These are phyloP conservation scores for Cecropterus lyciades DNA, from an alignment of 1,140 invertebrate genomes.

Conservation along the genomic window DNA sequence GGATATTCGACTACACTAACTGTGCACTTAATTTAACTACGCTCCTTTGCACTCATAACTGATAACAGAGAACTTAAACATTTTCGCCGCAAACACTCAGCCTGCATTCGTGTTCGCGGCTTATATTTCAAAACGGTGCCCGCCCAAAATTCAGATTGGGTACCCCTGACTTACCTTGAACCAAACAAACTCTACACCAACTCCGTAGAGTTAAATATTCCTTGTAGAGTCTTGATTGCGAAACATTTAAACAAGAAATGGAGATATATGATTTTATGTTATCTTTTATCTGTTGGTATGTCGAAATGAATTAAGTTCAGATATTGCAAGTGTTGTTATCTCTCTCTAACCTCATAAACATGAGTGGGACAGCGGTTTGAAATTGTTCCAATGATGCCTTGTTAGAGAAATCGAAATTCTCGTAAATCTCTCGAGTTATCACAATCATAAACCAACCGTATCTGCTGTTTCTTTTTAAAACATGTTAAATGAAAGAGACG, in stretches of 20 bases:
- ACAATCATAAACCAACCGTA: slow-evolving; percentile 26
- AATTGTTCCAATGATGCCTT: slow-evolving; percentile 19
- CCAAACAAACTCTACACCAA: no score
- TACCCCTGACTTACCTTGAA: not conserved
- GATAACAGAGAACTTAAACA: not conserved
- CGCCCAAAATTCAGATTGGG: slow-evolving; percentile 71
- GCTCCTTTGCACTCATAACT: no score
- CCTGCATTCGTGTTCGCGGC: slow-evolving; percentile 59
- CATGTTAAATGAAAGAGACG: not conserved
- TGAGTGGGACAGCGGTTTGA: slow-evolving; percentile 30
- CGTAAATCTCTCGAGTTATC: slow-evolving; percentile 7
- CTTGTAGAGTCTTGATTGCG: slow-evolving; percentile 40
- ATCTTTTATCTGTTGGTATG: slow-evolving; percentile 49
- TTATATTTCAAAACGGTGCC: slow-evolving; percentile 64
- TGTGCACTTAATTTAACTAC: no score
- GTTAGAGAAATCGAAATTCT: slow-evolving; percentile 27
- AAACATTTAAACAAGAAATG: slow-evolving; percentile 58
- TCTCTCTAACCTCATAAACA: slow-evolving; percentile 21
- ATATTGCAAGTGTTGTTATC: slow-evolving; percentile 41
- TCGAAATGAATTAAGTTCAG: slow-evolving; percentile 56
- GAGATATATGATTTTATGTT: slow-evolving; percentile 46
- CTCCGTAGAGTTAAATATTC: slow-evolving; percentile 41
- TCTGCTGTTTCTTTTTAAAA: slow-evolving; percentile 11
- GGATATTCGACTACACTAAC: no score
- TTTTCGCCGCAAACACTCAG: slow-evolving; percentile 31